Percentiles rank a stretch among this genome's conserved stretches.
These are phyloP conservation scores for Hydriomena furcata DNA, from an alignment of 2,888 invertebrate species.

Conservation along the genomic window DNA sequence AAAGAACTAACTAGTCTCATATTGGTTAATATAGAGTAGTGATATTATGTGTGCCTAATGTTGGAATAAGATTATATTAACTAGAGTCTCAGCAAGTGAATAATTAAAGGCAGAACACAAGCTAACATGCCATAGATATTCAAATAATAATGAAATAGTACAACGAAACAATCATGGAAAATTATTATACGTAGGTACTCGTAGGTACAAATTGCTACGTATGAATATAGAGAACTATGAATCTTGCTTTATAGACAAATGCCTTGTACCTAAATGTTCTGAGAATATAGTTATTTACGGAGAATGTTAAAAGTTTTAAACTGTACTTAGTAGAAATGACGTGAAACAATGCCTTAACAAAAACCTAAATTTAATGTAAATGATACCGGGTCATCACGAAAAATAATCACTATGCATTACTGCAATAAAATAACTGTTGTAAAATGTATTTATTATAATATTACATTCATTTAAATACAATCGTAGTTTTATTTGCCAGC, in stretches of 20 bases:
- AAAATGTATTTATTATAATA: constrained; percentile 82
- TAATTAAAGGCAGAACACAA: constrained; percentile 17
- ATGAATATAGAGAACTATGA: constrained; percentile 6
- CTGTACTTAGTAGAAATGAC: constrained; percentile 7
- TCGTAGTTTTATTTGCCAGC: constrained; percentile 42
- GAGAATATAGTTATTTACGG: constrained; percentile 7
- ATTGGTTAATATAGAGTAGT: constrained; percentile 75
- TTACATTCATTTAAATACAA: constrained; percentile 68
- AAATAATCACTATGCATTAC: constrained; percentile 27
- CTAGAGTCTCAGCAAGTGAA: constrained; percentile 32
- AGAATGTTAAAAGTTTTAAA: constrained; percentile 11
- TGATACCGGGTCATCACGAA: constrained; percentile 39
- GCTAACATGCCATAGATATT: constrained; percentile 18
- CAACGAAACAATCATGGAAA: constrained; percentile 39
- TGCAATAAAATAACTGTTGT: constrained; percentile 72
- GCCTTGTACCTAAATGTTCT: constrained; percentile 22
- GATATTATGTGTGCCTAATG: constrained; percentile 79
- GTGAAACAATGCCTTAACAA: constrained; percentile 54
- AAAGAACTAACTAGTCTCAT: constrained; percentile 83
- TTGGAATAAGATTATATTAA: constrained; percentile 50
- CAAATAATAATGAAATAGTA: constrained; percentile 30
- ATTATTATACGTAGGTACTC: no score
- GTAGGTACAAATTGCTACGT: constrained; percentile 16
- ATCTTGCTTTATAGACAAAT: constrained; percentile 27
- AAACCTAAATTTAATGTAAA: constrained; percentile 46